A percentile compares a stretch with the other conserved stretches of the same genome.
phyloP scores from a whole-genome alignment of 2,888 invertebrate genomes.

The Atethmia centrago region DNA sequence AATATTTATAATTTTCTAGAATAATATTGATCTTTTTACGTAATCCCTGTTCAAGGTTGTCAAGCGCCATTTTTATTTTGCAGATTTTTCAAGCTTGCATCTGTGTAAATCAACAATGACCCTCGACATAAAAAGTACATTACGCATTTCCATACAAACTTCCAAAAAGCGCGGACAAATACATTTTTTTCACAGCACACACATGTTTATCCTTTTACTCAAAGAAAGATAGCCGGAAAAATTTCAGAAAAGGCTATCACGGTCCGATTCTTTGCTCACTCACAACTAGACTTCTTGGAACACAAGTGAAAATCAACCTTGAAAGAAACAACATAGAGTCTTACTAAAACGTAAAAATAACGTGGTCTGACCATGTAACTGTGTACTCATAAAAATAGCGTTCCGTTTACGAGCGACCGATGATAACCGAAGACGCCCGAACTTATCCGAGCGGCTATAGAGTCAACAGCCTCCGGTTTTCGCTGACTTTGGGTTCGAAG shows the following conservation, averaged over 20 bases:
- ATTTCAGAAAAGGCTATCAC: conserved; percentile 82
- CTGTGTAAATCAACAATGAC: conserved; percentile 23
- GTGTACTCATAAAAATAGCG: conserved; percentile 82
- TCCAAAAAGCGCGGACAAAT: conserved; percentile 44
- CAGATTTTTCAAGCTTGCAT: neutral
- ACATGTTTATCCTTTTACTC: conserved; percentile 81
- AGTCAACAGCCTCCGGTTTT: conserved; percentile 69
- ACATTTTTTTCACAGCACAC: conserved; percentile 67
- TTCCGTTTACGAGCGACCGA: conserved; percentile 80
- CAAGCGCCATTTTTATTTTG: neutral
- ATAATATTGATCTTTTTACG: neutral
- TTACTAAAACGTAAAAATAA: conserved; percentile 68
- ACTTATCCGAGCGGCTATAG: conserved; percentile 72
- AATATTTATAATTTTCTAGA: neutral
- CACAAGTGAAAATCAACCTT: conserved; percentile 69
- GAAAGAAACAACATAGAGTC: conserved; percentile 41
- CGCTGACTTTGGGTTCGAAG: conserved; percentile 67
- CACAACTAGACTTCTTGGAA: conserved; percentile 13
- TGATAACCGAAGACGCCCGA: conserved; percentile 82
- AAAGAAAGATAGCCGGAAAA: conserved; percentile 84
- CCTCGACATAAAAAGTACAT: conserved; percentile 15
- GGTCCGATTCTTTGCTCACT: conserved; percentile 75
- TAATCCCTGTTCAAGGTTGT: neutral
- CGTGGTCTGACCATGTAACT: conserved; percentile 69
- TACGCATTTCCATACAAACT: conserved; percentile 42